These are phyloP conservation scores for Tyrannus savana DNA, from an alignment of 2,113 vertebrate species.

Conservation along the genomic window DNA sequence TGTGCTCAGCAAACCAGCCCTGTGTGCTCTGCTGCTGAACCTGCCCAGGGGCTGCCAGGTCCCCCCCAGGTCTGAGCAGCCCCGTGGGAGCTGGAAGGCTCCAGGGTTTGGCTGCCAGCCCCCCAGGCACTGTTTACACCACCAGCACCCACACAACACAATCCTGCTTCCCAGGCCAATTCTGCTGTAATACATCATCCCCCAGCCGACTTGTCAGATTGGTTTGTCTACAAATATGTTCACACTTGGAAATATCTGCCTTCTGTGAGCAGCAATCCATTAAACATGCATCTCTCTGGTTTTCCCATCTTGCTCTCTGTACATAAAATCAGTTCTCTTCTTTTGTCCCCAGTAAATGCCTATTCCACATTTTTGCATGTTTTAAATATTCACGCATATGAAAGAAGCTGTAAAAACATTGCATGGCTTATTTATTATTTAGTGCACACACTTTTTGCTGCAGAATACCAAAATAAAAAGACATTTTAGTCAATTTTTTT, in stretches of 20 bases:
- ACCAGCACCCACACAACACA: neutral
- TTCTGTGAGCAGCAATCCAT: conserved; percentile 62
- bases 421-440: conserved; percentile 91
- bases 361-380: conserved; percentile 75
- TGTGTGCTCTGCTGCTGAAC: fast-evolving
- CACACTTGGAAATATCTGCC: conserved; percentile 40
- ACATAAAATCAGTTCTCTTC: conserved; percentile 50
- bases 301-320: neutral
- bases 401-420: conserved; percentile 81
- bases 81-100: neutral
- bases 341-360: conserved; percentile 73
- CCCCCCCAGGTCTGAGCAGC: neutral
- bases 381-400: conserved; percentile 88
- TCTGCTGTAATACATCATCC: conserved; percentile 41
- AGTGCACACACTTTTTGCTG: conserved; percentile 70
- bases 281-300: conserved; percentile 70
- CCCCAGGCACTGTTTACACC: conserved; percentile 44
- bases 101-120: neutral
- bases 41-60: neutral
- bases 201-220: conserved; percentile 78
- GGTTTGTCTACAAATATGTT: conserved; percentile 71
- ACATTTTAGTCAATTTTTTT: conserved; percentile 59
- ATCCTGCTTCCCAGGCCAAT: conserved; percentile 16
- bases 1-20: fast-evolving
- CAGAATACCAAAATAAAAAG: conserved; percentile 68